Evolutionary conservation across 1,140 invertebrate species (phyloP).

Genomic region (Spodoptera frugiperda): DNA sequence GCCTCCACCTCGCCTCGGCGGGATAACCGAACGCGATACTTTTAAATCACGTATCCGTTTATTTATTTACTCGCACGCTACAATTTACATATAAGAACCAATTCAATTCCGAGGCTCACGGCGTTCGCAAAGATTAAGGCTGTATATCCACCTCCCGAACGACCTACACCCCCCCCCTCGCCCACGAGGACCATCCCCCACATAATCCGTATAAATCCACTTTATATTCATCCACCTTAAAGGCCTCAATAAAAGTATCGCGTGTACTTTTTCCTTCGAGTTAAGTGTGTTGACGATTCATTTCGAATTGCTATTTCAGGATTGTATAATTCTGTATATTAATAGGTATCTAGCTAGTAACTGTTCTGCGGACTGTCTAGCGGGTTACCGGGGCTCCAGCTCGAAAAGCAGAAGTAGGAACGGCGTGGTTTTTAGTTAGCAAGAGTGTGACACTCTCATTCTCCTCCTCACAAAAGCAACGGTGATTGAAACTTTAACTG

Average conservation of each 20-base stretch:
- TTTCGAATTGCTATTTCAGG: constrained; percentile 33
- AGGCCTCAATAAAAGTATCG: constrained; percentile 81
- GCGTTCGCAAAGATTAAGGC: constrained; percentile 76
- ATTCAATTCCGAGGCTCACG: constrained; percentile 79
- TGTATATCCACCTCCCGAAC: constrained; percentile 55
- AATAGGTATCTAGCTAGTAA: too few relatives aligned
- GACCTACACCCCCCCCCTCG: constrained; percentile 39
- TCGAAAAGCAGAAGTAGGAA: too few relatives aligned
- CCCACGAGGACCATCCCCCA: constrained; percentile 65
- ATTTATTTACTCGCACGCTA: constrained; percentile 82
- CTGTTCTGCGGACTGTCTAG: too few relatives aligned
- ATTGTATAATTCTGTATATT: not conserved
- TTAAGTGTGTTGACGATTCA: constrained; percentile 50
- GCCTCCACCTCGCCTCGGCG: constrained; percentile 49
- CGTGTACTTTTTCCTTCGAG: constrained; percentile 64
- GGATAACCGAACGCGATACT: constrained; percentile 61
- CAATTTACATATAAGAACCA: constrained; percentile 81
- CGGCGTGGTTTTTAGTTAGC: too few relatives aligned
- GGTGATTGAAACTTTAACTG: too few relatives aligned
- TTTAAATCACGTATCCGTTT: constrained; percentile 74
- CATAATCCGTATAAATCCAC: constrained; percentile 84
- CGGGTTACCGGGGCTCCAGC: too few relatives aligned
- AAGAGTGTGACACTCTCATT: too few relatives aligned
- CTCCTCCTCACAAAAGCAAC: too few relatives aligned
- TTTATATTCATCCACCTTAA: constrained; percentile 85